phyloP scores from a whole-genome alignment of 2,888 invertebrate genomes.

The Sipha maydis region DNA sequence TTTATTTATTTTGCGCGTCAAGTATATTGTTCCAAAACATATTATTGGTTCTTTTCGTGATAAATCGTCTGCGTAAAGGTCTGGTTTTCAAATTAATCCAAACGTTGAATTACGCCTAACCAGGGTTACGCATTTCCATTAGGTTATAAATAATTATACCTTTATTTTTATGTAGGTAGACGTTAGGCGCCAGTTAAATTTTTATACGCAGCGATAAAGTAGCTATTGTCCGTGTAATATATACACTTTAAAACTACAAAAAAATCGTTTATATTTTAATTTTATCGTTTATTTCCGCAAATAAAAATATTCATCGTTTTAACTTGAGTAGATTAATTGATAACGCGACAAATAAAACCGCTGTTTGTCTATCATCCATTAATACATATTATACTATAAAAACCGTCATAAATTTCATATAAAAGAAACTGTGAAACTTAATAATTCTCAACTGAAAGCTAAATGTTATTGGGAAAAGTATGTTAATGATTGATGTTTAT shows the following conservation, averaged over 20 bases:
- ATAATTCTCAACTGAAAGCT: too few relatives aligned
- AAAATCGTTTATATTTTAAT: conserved; percentile 26
- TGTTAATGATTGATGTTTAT: too few relatives aligned
- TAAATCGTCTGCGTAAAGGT: neutral
- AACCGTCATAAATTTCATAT: too few relatives aligned
- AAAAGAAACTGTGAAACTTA: too few relatives aligned
- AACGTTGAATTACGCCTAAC: neutral
- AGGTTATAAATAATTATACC: conserved; percentile 20
- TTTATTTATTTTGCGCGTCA: neutral
- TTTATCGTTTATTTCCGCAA: neutral
- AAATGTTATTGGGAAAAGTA: too few relatives aligned
- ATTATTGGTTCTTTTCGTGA: neutral
- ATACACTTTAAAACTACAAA: neutral
- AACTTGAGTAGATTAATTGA: neutral
- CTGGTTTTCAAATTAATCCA: neutral
- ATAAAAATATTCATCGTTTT: neutral
- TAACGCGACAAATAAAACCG: neutral
- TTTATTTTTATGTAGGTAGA: conserved; percentile 19
- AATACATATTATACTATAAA: neutral
- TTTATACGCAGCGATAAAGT: neutral
- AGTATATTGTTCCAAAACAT: neutral
- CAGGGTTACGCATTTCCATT: neutral
- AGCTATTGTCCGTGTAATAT: neutral
- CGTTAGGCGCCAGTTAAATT: neutral
- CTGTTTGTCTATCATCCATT: neutral